Conservation (phyloP, 2,888 invertebrate genomes). For the Mythimna loreyi region DNA sequence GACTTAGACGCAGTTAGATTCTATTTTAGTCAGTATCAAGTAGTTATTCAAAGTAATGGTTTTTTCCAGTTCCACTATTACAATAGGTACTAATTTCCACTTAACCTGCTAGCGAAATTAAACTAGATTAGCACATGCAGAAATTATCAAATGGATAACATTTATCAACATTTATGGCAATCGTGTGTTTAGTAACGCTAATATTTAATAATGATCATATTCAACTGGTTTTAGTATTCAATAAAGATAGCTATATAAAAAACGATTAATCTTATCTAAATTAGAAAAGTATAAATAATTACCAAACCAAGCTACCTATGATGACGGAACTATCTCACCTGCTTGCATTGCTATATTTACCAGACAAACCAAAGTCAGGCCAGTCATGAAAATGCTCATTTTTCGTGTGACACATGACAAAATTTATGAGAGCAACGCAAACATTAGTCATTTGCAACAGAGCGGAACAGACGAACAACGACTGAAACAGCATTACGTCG, state of each 20-base stretch:
- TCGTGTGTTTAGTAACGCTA: conserved; percentile 37
- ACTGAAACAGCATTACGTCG: conserved; percentile 36
- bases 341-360: conserved; percentile 65
- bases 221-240: conserved; percentile 17
- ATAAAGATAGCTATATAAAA: conserved; percentile 11
- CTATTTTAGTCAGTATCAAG: conserved; percentile 21
- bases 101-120: conserved; percentile 33
- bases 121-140: conserved; percentile 33
- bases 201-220: conserved; percentile 15
- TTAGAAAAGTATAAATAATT: conserved; percentile 23
- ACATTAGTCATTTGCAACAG: conserved; percentile 64
- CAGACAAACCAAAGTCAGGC: conserved; percentile 60
- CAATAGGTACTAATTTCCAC: conserved; percentile 52
- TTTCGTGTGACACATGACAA: conserved; percentile 70
- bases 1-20: conserved; percentile 5
- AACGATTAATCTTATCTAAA: conserved; percentile 18
- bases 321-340: conserved; percentile 65
- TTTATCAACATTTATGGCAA: conserved; percentile 18
- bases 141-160: conserved; percentile 19
- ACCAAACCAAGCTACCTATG: conserved; percentile 35
- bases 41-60: conserved; percentile 22
- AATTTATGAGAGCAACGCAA: conserved; percentile 61
- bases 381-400: conserved; percentile 70
- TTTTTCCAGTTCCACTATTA: conserved; percentile 35
- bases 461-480: conserved; percentile 22